A percentile compares a stretch with the other conserved stretches of the same genome.
Evolutionary conservation across 2,888 invertebrate genomes (phyloP).

Genomic region (Parasteatoda lunata): DNA sequence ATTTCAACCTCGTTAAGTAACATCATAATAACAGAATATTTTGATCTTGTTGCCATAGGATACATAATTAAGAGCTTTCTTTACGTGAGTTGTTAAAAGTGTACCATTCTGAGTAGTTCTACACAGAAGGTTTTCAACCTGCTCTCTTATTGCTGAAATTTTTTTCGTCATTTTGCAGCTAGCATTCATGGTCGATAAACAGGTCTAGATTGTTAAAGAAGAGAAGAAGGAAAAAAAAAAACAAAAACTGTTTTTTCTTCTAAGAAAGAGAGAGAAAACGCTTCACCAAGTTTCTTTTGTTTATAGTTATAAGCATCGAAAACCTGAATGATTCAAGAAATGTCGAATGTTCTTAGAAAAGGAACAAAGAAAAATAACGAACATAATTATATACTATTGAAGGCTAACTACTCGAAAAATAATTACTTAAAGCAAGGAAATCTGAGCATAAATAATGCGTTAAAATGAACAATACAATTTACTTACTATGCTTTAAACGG

Average conservation of each 20-base stretch:
- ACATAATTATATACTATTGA: no score
- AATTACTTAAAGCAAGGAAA: no score
- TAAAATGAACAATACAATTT: no score
- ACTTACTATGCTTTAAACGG: no score
- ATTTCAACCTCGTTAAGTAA: conserved; percentile 31
- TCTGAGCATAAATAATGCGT: no score
- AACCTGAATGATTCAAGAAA: no score
- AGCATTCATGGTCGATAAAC: conserved; percentile 34
- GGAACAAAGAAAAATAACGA: no score
- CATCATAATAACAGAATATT: conserved; percentile 36
- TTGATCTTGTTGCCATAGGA: conserved; percentile 61
- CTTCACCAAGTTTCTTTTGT: conserved; percentile 32
- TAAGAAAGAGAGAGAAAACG: conserved; percentile 22
- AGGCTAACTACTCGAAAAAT: no score
- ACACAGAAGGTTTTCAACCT: conserved; percentile 38
- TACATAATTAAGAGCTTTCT: conserved; percentile 64
- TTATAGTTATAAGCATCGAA: neutral
- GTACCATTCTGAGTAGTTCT: conserved; percentile 45
- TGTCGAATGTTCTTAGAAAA: no score
- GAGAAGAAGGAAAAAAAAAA: conserved; percentile 24
- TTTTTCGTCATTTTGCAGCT: conserved; percentile 21
- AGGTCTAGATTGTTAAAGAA: neutral
- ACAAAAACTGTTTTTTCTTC: no score
- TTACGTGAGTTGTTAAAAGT: conserved; percentile 22
- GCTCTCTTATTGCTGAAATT: conserved; percentile 16